A percentile compares a stretch with the other conserved stretches of the same genome.
Evolutionary conservation across 1,140 invertebrate species (phyloP).

Genomic region (Bombus confusus): DNA sequence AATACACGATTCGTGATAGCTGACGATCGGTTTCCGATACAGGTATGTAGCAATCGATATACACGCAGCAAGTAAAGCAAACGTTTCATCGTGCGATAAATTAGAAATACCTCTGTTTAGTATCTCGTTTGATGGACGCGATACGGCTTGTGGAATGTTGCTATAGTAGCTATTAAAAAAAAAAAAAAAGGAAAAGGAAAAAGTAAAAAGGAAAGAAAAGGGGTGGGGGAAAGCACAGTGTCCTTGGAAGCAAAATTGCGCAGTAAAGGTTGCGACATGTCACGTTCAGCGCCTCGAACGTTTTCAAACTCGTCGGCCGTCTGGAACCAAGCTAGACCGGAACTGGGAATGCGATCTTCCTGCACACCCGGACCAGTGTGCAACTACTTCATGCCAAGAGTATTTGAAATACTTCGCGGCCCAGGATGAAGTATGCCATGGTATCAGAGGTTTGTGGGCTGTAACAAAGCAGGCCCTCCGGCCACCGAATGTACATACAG

Average conservation of each 20-base stretch:
- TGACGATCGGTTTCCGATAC: not conserved
- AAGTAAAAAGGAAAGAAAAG: too few relatives aligned
- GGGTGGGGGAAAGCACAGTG: too few relatives aligned
- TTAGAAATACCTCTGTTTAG: not conserved
- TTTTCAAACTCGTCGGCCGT: constrained; percentile 52
- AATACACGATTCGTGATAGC: not conserved
- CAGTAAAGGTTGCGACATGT: not conserved
- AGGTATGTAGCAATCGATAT: not conserved
- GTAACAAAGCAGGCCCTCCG: constrained; percentile 71
- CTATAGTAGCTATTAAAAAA: not conserved
- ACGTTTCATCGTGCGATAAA: not conserved
- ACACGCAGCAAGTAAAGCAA: not conserved
- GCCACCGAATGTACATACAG: constrained; percentile 63
- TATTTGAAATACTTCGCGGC: constrained; percentile 69
- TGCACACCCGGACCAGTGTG: constrained; percentile 38
- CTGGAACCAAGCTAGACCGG: constrained; percentile 43
- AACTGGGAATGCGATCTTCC: constrained; percentile 58
- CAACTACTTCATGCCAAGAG: constrained; percentile 68
- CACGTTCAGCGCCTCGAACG: constrained; percentile 1
- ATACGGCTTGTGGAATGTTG: not conserved
- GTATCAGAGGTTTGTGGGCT: constrained; percentile 62
- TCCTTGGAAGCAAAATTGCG: not conserved
- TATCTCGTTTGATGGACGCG: not conserved
- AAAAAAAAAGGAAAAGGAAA: not conserved
- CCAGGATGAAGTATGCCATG: constrained; percentile 66